Conservation (phyloP, 2,113 vertebrate genomes). For the Noturus placidus region DNA sequence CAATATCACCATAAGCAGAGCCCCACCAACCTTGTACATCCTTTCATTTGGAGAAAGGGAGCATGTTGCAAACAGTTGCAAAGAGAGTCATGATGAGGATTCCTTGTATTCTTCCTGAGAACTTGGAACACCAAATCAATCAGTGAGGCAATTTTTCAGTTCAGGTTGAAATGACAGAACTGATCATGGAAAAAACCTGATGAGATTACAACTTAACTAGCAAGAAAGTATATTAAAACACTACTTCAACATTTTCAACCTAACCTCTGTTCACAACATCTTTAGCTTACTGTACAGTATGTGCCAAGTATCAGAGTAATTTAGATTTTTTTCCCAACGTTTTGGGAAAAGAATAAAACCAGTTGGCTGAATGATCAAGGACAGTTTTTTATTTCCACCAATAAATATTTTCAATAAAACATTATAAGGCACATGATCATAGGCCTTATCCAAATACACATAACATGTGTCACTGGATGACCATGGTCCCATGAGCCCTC, state of each 20-base stretch:
- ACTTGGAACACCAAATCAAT: not conserved
- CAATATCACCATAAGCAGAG: not conserved
- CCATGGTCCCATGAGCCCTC: not conserved
- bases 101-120: not conserved
- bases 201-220: constrained; percentile 1
- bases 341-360: not conserved
- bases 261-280: not conserved
- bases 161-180: not conserved
- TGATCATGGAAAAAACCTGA: not conserved
- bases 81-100: not conserved
- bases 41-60: constrained; percentile 3
- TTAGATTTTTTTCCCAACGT: not conserved
- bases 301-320: not conserved
- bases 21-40: not conserved
- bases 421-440: not conserved
- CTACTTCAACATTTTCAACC: not conserved
- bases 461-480: not conserved
- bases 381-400: not conserved
- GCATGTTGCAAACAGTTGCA: constrained; percentile 15
- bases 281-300: not conserved
- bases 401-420: not conserved
- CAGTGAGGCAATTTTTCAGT: not conserved
- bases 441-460: not conserved
- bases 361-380: not conserved
- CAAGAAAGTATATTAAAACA: not conserved